These are phyloP conservation scores for Tetragnatha montana DNA, from an alignment of 2,888 invertebrate species.

Conservation along the genomic window DNA sequence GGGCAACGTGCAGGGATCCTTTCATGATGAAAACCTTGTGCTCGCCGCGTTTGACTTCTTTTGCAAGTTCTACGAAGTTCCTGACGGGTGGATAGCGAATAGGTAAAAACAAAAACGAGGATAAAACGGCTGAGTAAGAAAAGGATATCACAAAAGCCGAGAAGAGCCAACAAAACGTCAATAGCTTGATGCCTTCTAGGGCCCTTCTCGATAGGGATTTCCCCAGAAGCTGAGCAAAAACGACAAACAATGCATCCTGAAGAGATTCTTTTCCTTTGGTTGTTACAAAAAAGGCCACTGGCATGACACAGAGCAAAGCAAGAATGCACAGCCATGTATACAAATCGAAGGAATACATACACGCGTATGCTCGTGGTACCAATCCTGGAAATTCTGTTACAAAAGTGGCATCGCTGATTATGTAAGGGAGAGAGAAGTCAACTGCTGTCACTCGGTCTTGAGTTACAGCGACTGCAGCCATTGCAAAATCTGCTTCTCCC, in stretches of 20 bases:
- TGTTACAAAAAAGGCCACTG: background rate
- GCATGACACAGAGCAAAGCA: background rate
- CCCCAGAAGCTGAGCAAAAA: background rate
- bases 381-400: background rate
- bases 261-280: background rate
- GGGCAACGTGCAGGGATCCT: background rate
- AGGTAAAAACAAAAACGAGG: conserved; percentile 13
- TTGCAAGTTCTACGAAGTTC: background rate
- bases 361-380: background rate
- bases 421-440: conserved; percentile 15
- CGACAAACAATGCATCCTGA: background rate
- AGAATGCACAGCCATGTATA: background rate
- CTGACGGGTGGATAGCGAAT: background rate
- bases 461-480: background rate
- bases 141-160: conserved; percentile 1
- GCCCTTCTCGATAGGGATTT: background rate
- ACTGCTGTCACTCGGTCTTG: background rate
- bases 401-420: background rate
- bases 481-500: conserved; percentile 22
- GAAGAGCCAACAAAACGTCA: background rate
- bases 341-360: conserved; percentile 5
- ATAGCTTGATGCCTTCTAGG: background rate
- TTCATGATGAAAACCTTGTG: background rate
- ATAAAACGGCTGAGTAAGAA: conserved; percentile 7
- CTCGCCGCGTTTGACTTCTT: background rate